phyloP scores from a whole-genome alignment of 1,140 invertebrate species.

The Pristionchus pacificus region DNA sequence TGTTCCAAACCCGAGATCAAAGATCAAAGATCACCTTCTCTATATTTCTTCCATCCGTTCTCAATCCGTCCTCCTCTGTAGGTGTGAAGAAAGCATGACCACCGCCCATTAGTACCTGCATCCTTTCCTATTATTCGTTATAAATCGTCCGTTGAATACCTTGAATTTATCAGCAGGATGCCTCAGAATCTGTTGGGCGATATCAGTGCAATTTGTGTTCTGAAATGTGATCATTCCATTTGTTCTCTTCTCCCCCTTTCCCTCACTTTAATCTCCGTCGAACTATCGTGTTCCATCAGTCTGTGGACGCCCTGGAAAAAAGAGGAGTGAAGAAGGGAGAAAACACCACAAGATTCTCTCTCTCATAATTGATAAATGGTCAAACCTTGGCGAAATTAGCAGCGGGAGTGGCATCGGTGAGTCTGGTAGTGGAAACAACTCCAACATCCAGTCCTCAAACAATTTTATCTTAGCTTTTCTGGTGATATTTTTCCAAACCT shows the following conservation, averaged over 20 bases:
- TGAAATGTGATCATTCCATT: conserved; percentile 64
- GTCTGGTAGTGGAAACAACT: conserved; percentile 81
- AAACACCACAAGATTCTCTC: too few species aligned
- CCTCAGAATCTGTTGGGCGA: conserved; percentile 73
- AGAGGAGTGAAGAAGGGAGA: too few species aligned
- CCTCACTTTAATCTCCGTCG: conserved; percentile 30
- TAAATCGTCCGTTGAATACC: conserved; percentile 61
- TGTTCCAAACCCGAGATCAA: neutral
- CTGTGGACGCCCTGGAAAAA: conserved; percentile 60
- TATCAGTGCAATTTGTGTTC: conserved; percentile 61
- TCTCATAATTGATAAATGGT: neutral
- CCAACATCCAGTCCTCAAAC: conserved; percentile 69
- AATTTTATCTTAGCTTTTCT: conserved; percentile 10
- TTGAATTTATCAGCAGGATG: conserved; percentile 71
- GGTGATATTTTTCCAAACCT: conserved; percentile 64
- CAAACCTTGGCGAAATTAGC: conserved; percentile 73
- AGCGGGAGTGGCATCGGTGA: conserved; percentile 84
- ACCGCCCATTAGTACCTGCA: conserved; percentile 19
- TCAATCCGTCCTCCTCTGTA: conserved; percentile 1
- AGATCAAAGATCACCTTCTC: too few species aligned
- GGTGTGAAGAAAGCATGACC: conserved; percentile 6
- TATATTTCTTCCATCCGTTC: conserved; percentile 5
- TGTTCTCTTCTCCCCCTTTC: too few species aligned
- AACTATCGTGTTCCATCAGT: conserved; percentile 57
- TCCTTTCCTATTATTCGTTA: neutral